Evolutionary conservation across 2,113 vertebrate genomes (phyloP).

Genomic region (Dascyllus trimaculatus): DNA sequence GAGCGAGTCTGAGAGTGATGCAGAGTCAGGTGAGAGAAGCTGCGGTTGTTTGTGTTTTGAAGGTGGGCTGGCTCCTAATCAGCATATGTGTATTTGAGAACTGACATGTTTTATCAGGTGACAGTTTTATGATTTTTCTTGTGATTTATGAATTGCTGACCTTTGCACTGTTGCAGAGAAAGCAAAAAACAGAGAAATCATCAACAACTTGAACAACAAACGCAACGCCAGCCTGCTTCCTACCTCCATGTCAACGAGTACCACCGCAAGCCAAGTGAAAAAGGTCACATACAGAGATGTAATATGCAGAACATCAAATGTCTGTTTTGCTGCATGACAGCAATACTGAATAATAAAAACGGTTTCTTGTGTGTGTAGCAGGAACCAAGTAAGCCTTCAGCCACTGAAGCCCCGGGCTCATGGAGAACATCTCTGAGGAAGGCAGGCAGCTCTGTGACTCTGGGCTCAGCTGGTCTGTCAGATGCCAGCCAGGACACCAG

Average conservation of each 20-base stretch:
- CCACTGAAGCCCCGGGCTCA: conserved; percentile 81
- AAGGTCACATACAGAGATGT: conserved; percentile 71
- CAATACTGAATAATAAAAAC: background rate
- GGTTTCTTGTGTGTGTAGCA: conserved; percentile 30
- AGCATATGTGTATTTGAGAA: too few relatives aligned
- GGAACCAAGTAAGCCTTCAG: conserved; percentile 72
- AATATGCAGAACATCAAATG: background rate
- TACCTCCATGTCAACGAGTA: conserved; percentile 73
- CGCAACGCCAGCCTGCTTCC: conserved; percentile 78
- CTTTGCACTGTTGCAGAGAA: conserved; percentile 79
- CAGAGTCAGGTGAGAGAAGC: conserved; percentile 81
- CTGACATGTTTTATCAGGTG: background rate
- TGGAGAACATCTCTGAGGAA: conserved; percentile 87
- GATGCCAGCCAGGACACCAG: conserved; percentile 76
- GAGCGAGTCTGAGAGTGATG: conserved; percentile 86
- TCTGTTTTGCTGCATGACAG: background rate
- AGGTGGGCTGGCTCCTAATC: background rate
- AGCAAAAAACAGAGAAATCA: conserved; percentile 87
- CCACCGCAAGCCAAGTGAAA: conserved; percentile 77
- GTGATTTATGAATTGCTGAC: background rate
- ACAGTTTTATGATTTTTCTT: background rate
- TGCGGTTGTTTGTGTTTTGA: background rate
- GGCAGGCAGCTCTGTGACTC: conserved; percentile 83
- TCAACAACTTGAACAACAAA: conserved; percentile 91
- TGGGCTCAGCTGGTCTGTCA: conserved; percentile 77